phyloP scores from a whole-genome alignment of 1,140 invertebrate genomes.

The Frieseomelitta varia region DNA sequence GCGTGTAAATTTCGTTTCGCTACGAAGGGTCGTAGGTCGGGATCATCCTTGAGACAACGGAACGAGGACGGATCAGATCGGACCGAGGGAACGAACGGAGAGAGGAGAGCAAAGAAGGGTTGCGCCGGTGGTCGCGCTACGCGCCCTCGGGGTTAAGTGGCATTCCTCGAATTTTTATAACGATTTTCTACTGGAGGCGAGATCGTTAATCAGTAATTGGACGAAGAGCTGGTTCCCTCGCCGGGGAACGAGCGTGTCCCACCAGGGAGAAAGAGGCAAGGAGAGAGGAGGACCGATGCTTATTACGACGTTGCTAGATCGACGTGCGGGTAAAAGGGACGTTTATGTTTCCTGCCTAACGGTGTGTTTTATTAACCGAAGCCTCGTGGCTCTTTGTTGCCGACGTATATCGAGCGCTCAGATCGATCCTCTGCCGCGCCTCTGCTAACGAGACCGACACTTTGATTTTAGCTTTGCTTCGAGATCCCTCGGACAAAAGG shows the following conservation, averaged over 20 bases:
- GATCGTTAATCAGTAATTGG: conserved; percentile 71
- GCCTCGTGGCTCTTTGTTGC: neutral
- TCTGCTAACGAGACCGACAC: conserved; percentile 1
- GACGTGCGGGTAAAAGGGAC: conserved; percentile 4
- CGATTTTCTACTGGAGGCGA: conserved; percentile 65
- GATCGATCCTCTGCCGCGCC: conserved; percentile 17
- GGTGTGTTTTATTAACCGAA: conserved; percentile 46
- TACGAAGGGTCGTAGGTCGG: conserved; percentile 48
- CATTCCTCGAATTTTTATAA: conserved; percentile 69
- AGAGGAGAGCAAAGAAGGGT: neutral
- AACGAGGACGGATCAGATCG: no score
- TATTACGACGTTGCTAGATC: conserved; percentile 53
- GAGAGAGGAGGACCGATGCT: neutral
- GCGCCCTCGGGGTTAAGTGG: conserved; percentile 69
- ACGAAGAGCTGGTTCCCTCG: conserved; percentile 52
- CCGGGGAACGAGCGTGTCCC: conserved; percentile 48
- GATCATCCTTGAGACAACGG: neutral
- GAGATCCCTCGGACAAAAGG: neutral
- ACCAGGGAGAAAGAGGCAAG: neutral
- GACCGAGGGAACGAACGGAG: neutral
- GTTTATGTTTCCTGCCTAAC: conserved; percentile 55
- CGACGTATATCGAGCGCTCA: neutral
- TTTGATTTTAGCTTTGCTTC: neutral
- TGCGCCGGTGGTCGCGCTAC: conserved; percentile 41
- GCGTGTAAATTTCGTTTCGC: neutral